Base-by-base conservation (phyloP, 1,140 invertebrate species). In the Drosophila truncata region DNA sequence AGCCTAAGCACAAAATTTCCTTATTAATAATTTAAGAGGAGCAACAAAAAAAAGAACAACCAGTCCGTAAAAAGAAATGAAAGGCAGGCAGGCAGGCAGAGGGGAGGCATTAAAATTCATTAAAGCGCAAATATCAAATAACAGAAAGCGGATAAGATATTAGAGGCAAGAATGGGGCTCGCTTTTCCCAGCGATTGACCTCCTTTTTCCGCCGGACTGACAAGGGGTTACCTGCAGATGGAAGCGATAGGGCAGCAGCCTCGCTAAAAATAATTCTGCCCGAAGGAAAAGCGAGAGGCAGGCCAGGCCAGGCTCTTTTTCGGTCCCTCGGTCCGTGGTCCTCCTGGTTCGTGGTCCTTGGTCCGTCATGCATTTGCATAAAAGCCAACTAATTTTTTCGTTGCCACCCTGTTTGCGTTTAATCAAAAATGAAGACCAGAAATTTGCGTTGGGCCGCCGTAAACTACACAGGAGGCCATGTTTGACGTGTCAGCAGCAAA, bases 341-440 rank as follows among this genome's bases (percentile, higher is more conserved):
- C 27, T 6, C 20, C 1, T 23, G 20, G 8, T 20, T 13, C 29
- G 0, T 9, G 18, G 0, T 23, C 18, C 50, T 37, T 31, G 57
- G 49, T 33, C 58, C 77, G 42, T 42, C 80, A 87, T 87, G 80
- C 84, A 88, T 88, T 88, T 88, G 84, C 84, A 88, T 88, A 88
- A 88, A 90, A 90, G 85, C 76, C 85, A 90, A 82, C 84, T 88
- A 80, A 88, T 90, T 88, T 85, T 73, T 71, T 72, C 41, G 67
- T 33, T 64, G 73, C 61, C 54, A 57, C 67, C 63, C 78, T 88
- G 85, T 88, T 88, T 88, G 83, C 83, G 78, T 88, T 88, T 88
- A 80, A 88, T 88, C 85, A 87, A 79, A 86, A 86, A 86, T 79
- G 52, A 67, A 75, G 82, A 87, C 85, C 60, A 76, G 70, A 54